phyloP scores from a whole-genome alignment of 2,797 vertebrate genomes.

The Sus cebifrons region DNA sequence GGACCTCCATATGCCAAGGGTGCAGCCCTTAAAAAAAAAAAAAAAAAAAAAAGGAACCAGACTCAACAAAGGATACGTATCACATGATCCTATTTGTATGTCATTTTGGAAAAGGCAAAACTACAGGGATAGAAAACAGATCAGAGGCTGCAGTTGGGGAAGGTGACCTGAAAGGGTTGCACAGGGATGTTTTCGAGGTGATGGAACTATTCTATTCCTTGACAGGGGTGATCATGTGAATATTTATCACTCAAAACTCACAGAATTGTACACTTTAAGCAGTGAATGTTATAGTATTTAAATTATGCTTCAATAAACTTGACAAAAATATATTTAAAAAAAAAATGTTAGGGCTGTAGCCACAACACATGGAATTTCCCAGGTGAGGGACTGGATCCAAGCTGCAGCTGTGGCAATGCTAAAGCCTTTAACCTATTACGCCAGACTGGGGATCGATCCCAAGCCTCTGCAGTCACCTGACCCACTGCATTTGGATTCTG shows the following conservation, averaged over 20 bases:
- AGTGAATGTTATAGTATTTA: not conserved
- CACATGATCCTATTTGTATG: not conserved
- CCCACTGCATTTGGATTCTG: too few relatives aligned
- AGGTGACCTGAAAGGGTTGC: not conserved
- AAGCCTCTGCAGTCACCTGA: too few relatives aligned
- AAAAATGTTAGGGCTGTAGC: too few relatives aligned
- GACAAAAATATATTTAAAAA: too few relatives aligned
- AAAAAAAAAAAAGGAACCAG: not conserved
- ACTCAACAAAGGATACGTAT: not conserved
- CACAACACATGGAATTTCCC: too few relatives aligned
- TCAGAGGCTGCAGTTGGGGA: too few relatives aligned
- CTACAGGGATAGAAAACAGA: not conserved
- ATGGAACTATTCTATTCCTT: not conserved
- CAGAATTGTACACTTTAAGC: not conserved
- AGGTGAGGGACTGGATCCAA: too few relatives aligned
- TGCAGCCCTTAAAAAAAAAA: too few relatives aligned
- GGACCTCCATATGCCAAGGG: too few relatives aligned
- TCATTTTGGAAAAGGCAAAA: constrained; percentile 9
- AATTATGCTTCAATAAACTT: not conserved
- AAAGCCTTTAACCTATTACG: too few relatives aligned
- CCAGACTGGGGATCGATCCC: too few relatives aligned
- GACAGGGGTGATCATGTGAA: not conserved
- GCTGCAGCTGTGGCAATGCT: too few relatives aligned
- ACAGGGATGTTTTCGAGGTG: not conserved
- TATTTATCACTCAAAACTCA: not conserved